A percentile compares a stretch with the other conserved stretches of the same genome.
Evolutionary conservation across 2,113 vertebrate species (phyloP).

Genomic region (Myotis yumanensis): DNA sequence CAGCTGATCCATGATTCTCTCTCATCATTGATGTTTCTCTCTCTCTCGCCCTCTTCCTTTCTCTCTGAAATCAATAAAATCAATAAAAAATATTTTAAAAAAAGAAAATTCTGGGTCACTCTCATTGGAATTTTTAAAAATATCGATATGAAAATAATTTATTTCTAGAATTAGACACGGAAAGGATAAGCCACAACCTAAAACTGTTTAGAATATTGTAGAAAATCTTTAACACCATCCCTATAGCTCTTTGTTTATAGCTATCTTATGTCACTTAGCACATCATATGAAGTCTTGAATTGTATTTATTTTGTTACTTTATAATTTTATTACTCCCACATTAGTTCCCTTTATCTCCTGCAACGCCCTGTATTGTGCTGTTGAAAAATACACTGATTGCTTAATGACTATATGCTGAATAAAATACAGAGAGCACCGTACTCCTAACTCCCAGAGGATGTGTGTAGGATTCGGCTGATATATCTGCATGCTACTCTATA

Average conservation of each 20-base stretch:
- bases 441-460: not conserved
- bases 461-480: slow-evolving; percentile 10
- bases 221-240: not conserved
- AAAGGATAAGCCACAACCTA: not conserved
- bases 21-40: too few relatives aligned
- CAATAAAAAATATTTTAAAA: too few relatives aligned
- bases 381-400: not conserved
- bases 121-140: slow-evolving; percentile 33
- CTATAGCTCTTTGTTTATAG: not conserved
- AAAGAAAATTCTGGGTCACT: slow-evolving; percentile 19
- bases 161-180: slow-evolving; percentile 18
- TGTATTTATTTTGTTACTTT: slow-evolving; percentile 1
- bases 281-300: not conserved
- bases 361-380: not conserved
- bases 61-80: too few relatives aligned
- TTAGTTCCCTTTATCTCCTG: not conserved
- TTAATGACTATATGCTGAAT: not conserved
- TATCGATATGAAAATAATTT: not conserved
- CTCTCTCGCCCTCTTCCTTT: too few relatives aligned
- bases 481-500: not conserved
- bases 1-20: too few relatives aligned
- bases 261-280: not conserved
- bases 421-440: not conserved
- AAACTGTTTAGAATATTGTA: not conserved
- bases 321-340: not conserved